These are phyloP conservation scores for Parascotia fuliginaria DNA, from an alignment of 2,888 invertebrate species.

Conservation along the genomic window DNA sequence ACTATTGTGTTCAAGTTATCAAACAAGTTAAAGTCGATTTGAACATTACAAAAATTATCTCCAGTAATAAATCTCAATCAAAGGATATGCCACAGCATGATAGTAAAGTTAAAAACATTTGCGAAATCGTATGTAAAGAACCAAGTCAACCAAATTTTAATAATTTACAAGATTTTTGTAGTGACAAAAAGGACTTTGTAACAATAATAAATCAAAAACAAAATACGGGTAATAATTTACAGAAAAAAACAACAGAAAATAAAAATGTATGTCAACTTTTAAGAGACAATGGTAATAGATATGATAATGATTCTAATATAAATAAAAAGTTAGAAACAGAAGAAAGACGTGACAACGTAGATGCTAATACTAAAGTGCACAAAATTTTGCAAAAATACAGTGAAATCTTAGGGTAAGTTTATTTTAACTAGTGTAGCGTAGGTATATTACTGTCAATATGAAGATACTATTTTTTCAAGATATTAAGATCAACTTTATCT, in stretches of 20 bases:
- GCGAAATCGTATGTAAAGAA: neutral
- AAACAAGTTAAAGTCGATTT: constrained; percentile 67
- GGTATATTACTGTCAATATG: too few relatives aligned
- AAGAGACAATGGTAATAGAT: too few relatives aligned
- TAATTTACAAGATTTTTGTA: neutral
- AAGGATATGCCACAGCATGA: neutral
- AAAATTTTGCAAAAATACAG: constrained; percentile 66
- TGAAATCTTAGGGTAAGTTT: constrained; percentile 54
- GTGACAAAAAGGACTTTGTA: neutral
- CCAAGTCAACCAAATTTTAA: neutral
- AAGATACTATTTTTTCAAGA: too few relatives aligned
- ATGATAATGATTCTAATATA: neutral
- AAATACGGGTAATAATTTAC: neutral
- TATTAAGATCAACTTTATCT: too few relatives aligned
- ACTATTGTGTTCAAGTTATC: constrained; percentile 55
- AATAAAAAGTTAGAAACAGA: neutral
- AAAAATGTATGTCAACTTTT: too few relatives aligned
- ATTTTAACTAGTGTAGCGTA: neutral
- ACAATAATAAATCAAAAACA: neutral
- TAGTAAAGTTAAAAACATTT: neutral
- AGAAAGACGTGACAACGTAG: neutral
- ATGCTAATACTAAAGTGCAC: constrained; percentile 36
- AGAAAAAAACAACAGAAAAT: neutral
- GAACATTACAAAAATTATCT: constrained; percentile 63
- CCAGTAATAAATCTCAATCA: constrained; percentile 11